Evolutionary conservation across 1,140 invertebrate genomes (phyloP).

Genomic region (Thaumatotibia leucotreta): DNA sequence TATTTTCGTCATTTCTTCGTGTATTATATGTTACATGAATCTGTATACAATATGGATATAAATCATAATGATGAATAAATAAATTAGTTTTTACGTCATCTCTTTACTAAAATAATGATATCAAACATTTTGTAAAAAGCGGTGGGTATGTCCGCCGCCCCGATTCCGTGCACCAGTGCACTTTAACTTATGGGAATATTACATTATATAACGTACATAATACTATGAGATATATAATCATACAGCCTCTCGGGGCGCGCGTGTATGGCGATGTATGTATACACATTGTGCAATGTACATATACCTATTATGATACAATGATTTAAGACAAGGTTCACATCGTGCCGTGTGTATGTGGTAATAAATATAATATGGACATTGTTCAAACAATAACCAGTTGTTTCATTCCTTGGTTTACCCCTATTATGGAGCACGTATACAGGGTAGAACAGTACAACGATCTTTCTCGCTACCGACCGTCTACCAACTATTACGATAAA

Average conservation of each 20-base stretch:
- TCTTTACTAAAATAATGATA: slow-evolving; percentile 76
- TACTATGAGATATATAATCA: slow-evolving; percentile 77
- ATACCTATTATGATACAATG: slow-evolving; percentile 79
- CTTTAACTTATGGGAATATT: slow-evolving; percentile 77
- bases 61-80: slow-evolving; percentile 73
- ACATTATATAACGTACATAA: slow-evolving; percentile 76
- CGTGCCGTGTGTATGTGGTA: slow-evolving; percentile 91
- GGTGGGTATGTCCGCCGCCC: slow-evolving; percentile 68
- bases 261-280: slow-evolving; percentile 80
- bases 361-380: slow-evolving; percentile 92
- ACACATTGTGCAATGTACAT: slow-evolving; percentile 84
- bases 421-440: neutral
- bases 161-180: slow-evolving; percentile 75
- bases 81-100: slow-evolving; percentile 75
- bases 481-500: no score
- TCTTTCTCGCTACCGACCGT: no score
- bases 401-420: slow-evolving; percentile 60
- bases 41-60: slow-evolving; percentile 77
- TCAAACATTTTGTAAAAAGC: slow-evolving; percentile 74
- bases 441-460: no score
- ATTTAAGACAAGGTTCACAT: slow-evolving; percentile 90
- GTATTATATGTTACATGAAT: slow-evolving; percentile 76
- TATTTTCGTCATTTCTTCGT: slow-evolving; percentile 76
- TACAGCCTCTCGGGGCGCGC: slow-evolving; percentile 73
- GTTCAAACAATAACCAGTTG: slow-evolving; percentile 81